Evolutionary conservation across 1,140 invertebrate genomes (phyloP).

Genomic region (Plutomurus gul): DNA sequence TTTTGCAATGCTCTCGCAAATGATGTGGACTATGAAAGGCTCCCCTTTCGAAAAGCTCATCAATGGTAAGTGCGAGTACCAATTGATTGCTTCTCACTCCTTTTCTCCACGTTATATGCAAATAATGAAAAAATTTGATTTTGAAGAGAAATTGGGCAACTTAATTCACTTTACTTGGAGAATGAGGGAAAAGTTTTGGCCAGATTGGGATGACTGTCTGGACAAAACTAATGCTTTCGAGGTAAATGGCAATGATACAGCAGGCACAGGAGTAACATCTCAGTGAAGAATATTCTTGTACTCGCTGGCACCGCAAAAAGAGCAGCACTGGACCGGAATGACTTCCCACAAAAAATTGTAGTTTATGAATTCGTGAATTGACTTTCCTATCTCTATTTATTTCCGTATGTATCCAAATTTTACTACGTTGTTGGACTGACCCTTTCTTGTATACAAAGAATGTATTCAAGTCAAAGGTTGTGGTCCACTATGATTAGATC

Average conservation of each 20-base stretch:
- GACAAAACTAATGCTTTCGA: constrained; percentile 30
- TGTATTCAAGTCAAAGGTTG: too few species aligned
- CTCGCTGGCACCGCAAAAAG: too few species aligned
- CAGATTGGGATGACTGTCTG: constrained; percentile 52
- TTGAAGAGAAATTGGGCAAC: constrained; percentile 55
- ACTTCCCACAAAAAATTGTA: not conserved
- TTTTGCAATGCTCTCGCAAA: constrained; percentile 60
- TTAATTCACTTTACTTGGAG: constrained; percentile 55
- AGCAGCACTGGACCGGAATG: not conserved
- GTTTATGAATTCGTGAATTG: not conserved
- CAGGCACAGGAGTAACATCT: not conserved
- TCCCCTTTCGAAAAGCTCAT: constrained; percentile 54
- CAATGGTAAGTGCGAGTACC: constrained; percentile 38
- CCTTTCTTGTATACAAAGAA: not conserved
- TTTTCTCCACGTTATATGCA: not conserved
- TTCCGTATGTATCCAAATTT: not conserved
- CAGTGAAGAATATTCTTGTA: not conserved
- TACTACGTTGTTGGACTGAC: not conserved
- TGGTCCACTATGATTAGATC: too few species aligned
- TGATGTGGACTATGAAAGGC: constrained; percentile 58
- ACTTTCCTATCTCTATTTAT: not conserved
- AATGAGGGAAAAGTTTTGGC: constrained; percentile 55
- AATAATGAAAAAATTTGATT: constrained; percentile 1
- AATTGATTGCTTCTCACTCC: not conserved
- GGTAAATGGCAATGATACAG: not conserved